Base-by-base conservation (phyloP, 2,888 invertebrate species). In the Ditula angustiorana region DNA sequence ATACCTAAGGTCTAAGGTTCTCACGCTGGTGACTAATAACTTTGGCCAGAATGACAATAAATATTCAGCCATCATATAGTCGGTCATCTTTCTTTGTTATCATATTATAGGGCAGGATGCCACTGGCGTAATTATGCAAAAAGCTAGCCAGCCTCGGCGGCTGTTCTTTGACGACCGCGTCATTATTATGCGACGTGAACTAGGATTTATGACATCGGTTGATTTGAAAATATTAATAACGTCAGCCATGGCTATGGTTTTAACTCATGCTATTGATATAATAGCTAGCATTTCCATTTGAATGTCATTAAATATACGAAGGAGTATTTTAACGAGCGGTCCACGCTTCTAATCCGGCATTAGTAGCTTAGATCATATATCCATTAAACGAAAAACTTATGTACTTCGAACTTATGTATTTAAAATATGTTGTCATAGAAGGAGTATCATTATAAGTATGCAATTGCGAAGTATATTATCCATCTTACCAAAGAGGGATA, bases 21-120 rank as follows among this genome's bases (percentile, higher is more conserved):
- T 80, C 85, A 82, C 81, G 85, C 79, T 75, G 74, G 74, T 67
- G 70, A 69, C 77, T 75, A 74, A 77, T 73, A 71, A 57, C 60
- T 69, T 67, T 62, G 67, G 67, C 58, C 69, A 71, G 66, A 75
- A 78, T 75, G 67, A 77, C 82, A 74, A 87, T 87, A 88, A 87
- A 86, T 89, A 60, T 84, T 83, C 75, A 76, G 73, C 81, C 80
- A 82, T 88, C 83, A 87, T 87, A 87, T 76, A 83, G 82, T 80
- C 82, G 86, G 87, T 90, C 86, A 90, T 90, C 85, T 90, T 90
- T 87, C 85, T 90, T 92, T 91, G 88, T 91, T 90, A 90, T 90
- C 79, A 91, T 89, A 88, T 90, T 87, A 87, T 84, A 86, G 80
- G 83, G 83, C 88, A 85, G 80, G 88, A 91, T 92, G 92, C 91